Evolutionary conservation across 2,113 vertebrate species (phyloP), one percentile per base, ranked within the genome.

Genomic region (Proterorhinus semilunaris): DNA sequence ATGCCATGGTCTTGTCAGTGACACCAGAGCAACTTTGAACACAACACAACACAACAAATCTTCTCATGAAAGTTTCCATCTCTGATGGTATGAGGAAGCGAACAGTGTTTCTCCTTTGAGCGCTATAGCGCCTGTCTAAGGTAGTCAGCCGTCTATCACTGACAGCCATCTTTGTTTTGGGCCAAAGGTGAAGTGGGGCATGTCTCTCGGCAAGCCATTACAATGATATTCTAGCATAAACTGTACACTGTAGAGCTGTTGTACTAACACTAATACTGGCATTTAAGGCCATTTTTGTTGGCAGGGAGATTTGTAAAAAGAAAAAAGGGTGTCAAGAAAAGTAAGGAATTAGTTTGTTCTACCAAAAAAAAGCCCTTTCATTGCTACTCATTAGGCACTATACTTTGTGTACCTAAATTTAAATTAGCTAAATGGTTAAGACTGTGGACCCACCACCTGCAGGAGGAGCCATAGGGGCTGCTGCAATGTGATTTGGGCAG

Each of bases 41-140:
- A 57, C n/a, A n/a, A n/a, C n/a, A n/a, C n/a, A 57, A 58, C 55
- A 58, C 16, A 57, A 11, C 7, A 12, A 6, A 11, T 63, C 48
- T 63, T 45, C 46, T 63, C 62, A 63, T 48, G 6, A 48, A 47
- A 17, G 10, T 63, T 63, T 63, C 62, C 15, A 62, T 9, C 50
- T 54, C 15, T 71, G 75, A 54, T 12, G 1, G 27, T 13, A 10
- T 5, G 15, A 69, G 45, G 54, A 47, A 61, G 15, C 44, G 42
- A 61, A 61, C 8, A 12, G 6, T 42, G 55, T 42, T 10, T 42
- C 1, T 13, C 12, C 27, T 36, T 36, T 36, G 2, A 36, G 27
- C 27, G 4, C 27, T 36, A 21, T 36, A 42, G 21, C 55, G 12
- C 55, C 55, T 42, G 55, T 42, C 4, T 27, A 13, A 12, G 0